Evolutionary conservation across 2,797 vertebrate species (phyloP), one percentile per base, ranked within the genome.

Genomic region (Peromyscus attwateri): DNA sequence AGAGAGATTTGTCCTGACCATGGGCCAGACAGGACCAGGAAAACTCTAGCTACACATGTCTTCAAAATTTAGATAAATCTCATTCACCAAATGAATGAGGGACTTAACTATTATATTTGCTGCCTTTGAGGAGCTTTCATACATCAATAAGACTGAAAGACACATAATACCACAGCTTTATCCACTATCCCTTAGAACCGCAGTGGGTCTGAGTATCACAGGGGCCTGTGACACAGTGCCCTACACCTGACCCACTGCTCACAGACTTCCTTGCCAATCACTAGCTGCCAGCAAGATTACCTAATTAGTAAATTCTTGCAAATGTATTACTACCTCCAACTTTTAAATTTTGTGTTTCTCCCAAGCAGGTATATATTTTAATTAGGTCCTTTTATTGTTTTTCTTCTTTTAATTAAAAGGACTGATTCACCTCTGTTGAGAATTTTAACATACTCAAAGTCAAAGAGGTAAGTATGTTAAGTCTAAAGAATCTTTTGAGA

Each of bases 391-490:
- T 91, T 68, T 57, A 27, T 73, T 91, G 55, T 29, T 55, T 31
- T 84, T 21, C 17, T 49, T 83, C 91, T 77, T 89, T 93, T 55
- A 60, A 76, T 70, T 91, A 87, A 94, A 21, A 91, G 49, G 27
- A 55, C 34, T 43, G 27, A 25, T n/a, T 82, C 16, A 82, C 34
- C 27, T 70, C 0, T 43, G 8, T 75, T 49, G 31, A n/a, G 70
- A 94, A 77, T 83, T 92, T 87, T 70, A 83, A 62, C 83, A 94
- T 31, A 60, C 7, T 40, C 16, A 13, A 87, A 94, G 11, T 8
- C 40, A 52, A 87, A 87, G 16, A 77, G 9, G 34, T 64, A 89
- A 66, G 57, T 66, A 79, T 17, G 46, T 76, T 92, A 76, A 29
- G 16, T 73, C 52, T 70, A 40, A 79, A 68, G 60, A 4, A 82